Evolutionary conservation across 2,888 invertebrate species (phyloP), one percentile per base, ranked within the genome.

Genomic region (Eupithecia abbreviata): DNA sequence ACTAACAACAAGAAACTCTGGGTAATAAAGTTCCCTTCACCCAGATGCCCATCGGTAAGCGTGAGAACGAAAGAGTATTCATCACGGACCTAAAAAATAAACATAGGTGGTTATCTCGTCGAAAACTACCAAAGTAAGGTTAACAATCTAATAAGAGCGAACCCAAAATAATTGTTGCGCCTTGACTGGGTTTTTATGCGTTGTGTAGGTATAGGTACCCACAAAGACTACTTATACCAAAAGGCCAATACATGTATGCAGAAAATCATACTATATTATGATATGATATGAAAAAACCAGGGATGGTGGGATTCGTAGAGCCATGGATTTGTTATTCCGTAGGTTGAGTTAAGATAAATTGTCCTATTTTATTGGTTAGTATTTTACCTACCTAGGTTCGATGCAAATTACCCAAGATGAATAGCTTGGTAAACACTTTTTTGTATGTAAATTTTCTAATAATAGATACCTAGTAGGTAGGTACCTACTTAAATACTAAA

Each of bases 31-130:
- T 98, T 98, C 77, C 98, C 98, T 82, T 98, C 97, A 43, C 98
- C 98, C 82, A 98, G 96, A 87, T 97, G 96, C 81, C 98, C 98
- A 91, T 98, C 98, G 7, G 98, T 98, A 85, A 98, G 93, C 3
- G 98, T 98, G 85, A 98, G 95, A 83, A 98, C 97, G 87, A 98
- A 95, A 78, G 97, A 97, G 90, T 98, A 98, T 93, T 98, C 98
- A 91, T 98, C 98, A 90, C 97, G 97, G 76, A 96, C 95, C 98
- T 98, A 87, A 65, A 94, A 94, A 82, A 71, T 42, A 71, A 73
- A 47, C 69, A 66, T 62, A 18, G 42, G 15, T 49, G 15, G 15
- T 15, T 51, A 13, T 5, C 15, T 15, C 13, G 18, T 12, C 62
- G 30, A 62, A 62, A 58, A 30, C 30, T 30, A 30, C 30, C 30